phyloP scores from a whole-genome alignment of 2,888 invertebrate species.

The Syritta pipiens region DNA sequence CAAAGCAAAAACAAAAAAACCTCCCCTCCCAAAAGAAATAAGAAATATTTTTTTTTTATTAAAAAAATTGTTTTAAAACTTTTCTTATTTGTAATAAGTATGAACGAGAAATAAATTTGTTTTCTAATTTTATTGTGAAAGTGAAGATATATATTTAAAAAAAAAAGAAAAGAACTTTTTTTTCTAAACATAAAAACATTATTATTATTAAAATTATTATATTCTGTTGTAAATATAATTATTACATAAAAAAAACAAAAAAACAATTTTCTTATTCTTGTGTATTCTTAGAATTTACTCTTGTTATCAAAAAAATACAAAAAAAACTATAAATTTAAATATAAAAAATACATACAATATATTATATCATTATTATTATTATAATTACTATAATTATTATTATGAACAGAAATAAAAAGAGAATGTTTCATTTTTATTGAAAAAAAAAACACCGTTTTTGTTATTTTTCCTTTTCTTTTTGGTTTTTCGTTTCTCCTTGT shows the following conservation, averaged over 20 bases:
- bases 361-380: slow-evolving; percentile 69
- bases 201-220: slow-evolving; percentile 66
- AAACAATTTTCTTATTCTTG: slow-evolving; percentile 65
- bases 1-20: slow-evolving; percentile 9
- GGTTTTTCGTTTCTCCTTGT: slow-evolving; percentile 27
- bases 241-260: slow-evolving; percentile 52
- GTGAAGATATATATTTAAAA: slow-evolving; percentile 52
- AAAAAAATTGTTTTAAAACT: slow-evolving; percentile 38
- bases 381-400: slow-evolving; percentile 65
- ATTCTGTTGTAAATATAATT: slow-evolving; percentile 66
- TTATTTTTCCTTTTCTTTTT: slow-evolving; percentile 16
- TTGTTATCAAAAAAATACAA: slow-evolving; percentile 70
- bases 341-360: slow-evolving; percentile 63
- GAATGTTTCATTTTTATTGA: slow-evolving; percentile 70
- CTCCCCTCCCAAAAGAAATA: slow-evolving; percentile 32
- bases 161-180: slow-evolving; percentile 61
- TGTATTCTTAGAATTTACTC: slow-evolving; percentile 71
- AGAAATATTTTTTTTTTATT: slow-evolving; percentile 39
- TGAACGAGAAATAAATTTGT: slow-evolving; percentile 71
- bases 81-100: slow-evolving; percentile 73
- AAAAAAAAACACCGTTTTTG: slow-evolving; percentile 47
- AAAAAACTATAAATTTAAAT: slow-evolving; percentile 58
- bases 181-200: slow-evolving; percentile 48
- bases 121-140: slow-evolving; percentile 72
- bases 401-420: slow-evolving; percentile 62